Conservation (phyloP, 2,888 invertebrate species). For the Dioctria rufipes region DNA sequence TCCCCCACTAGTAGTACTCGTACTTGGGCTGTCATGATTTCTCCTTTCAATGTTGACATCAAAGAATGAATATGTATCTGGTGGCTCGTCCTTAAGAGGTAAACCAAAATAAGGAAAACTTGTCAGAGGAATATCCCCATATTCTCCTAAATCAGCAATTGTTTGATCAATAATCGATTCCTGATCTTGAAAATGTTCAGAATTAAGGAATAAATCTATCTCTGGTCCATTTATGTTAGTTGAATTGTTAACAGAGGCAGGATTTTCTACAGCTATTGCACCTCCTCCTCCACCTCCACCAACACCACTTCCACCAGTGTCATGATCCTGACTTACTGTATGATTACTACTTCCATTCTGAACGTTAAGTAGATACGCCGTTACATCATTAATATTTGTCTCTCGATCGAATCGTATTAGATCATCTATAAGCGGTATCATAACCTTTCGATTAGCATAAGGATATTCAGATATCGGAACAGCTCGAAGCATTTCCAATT, state of each 20-base stretch:
- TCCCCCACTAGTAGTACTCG: slow-evolving; percentile 66
- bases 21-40: slow-evolving; percentile 62
- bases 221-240: slow-evolving; percentile 58
- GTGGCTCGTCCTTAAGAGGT: slow-evolving; percentile 71
- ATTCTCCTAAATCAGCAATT: slow-evolving; percentile 75
- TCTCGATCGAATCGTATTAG: slow-evolving; percentile 77
- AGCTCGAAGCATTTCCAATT: slow-evolving; percentile 69
- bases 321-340: slow-evolving; percentile 59
- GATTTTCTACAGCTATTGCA: slow-evolving; percentile 59
- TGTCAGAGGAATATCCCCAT: slow-evolving; percentile 69
- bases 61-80: slow-evolving; percentile 64
- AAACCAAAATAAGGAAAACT: slow-evolving; percentile 65
- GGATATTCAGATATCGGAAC: slow-evolving; percentile 69
- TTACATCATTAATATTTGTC: slow-evolving; percentile 73
- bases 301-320: background rate
- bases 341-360: slow-evolving; percentile 66
- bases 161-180: slow-evolving; percentile 75
- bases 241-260: slow-evolving; percentile 30
- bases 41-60: slow-evolving; percentile 64
- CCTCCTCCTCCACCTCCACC: background rate
- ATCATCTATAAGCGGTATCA: slow-evolving; percentile 71
- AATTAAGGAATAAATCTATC: slow-evolving; percentile 67
- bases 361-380: slow-evolving; percentile 77
- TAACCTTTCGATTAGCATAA: slow-evolving; percentile 70
- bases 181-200: slow-evolving; percentile 67